These are phyloP conservation scores for Neomonachus schauinslandi DNA, from an alignment of 2,113 vertebrate genomes.

Conservation along the genomic window DNA sequence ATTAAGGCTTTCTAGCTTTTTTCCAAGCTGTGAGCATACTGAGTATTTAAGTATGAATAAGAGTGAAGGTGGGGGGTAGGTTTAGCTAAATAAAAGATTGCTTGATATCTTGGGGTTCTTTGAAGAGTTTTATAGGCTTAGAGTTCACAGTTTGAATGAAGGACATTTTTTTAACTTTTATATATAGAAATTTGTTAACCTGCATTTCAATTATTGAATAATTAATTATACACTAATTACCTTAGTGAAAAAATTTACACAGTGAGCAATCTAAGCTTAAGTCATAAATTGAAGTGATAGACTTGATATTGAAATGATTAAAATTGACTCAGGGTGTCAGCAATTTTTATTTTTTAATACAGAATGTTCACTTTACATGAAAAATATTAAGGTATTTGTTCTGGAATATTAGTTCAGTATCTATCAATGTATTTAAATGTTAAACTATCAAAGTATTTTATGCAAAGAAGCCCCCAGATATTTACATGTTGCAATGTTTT, in stretches of 20 bases:
- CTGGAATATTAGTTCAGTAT: neutral
- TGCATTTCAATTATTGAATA: constrained; percentile 87
- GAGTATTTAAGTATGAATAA: constrained; percentile 90
- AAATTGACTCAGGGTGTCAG: constrained; percentile 59
- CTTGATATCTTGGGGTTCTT: constrained; percentile 90
- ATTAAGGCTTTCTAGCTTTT: constrained; percentile 88
- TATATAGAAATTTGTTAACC: constrained; percentile 88
- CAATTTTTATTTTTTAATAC: constrained; percentile 49
- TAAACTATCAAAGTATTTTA: neutral
- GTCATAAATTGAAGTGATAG: constrained; percentile 75
- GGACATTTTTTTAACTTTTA: constrained; percentile 86
- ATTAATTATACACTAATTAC: constrained; percentile 89
- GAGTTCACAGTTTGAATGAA: constrained; percentile 88
- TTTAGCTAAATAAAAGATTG: constrained; percentile 91
- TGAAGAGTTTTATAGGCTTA: constrained; percentile 93
- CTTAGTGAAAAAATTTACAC: constrained; percentile 82
- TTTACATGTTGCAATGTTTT: constrained; percentile 16
- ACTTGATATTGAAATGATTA: constrained; percentile 34
- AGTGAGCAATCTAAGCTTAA: constrained; percentile 74
- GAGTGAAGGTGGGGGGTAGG: constrained; percentile 89
- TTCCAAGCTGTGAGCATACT: constrained; percentile 89
- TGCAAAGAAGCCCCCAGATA: neutral
- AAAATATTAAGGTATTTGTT: constrained; percentile 34
- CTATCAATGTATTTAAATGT: neutral
- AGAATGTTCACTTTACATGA: constrained; percentile 43